Percentiles rank a stretch among this genome's conserved stretches.
phyloP scores from a whole-genome alignment of 2,113 vertebrate genomes.

The Garra rufa region DNA sequence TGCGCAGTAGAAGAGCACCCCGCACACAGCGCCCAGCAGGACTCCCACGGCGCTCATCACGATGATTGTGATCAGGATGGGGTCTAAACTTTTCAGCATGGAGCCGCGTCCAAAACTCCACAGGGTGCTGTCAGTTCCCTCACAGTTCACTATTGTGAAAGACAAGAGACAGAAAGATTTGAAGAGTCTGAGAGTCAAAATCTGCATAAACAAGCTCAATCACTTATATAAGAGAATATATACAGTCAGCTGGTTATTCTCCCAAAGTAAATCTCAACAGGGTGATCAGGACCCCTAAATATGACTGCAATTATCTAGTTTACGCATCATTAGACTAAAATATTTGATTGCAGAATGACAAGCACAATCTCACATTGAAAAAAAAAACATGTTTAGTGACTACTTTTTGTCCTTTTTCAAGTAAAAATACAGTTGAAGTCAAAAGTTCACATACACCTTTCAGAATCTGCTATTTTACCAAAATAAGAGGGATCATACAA shows the following conservation, averaged over 20 bases:
- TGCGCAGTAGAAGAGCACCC: conserved; percentile 93
- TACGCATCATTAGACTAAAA: too few relatives aligned
- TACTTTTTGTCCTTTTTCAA: too few relatives aligned
- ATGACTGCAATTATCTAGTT: too few relatives aligned
- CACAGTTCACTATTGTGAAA: conserved; percentile 39
- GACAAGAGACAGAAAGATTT: background rate
- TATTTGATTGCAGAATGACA: too few relatives aligned
- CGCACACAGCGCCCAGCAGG: conserved; percentile 93
- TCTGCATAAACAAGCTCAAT: background rate
- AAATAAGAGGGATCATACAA: too few relatives aligned
- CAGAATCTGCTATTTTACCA: too few relatives aligned
- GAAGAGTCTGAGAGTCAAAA: background rate
- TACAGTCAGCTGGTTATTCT: background rate
- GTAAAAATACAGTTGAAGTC: too few relatives aligned
- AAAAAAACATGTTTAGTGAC: too few relatives aligned
- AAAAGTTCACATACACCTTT: too few relatives aligned
- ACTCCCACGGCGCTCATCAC: conserved; percentile 97
- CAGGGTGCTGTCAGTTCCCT: background rate
- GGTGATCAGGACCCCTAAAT: too few relatives aligned
- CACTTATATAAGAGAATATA: background rate
- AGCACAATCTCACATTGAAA: too few relatives aligned
- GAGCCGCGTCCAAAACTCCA: conserved; percentile 47
- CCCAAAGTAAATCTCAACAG: background rate
- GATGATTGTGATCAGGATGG: conserved; percentile 98
- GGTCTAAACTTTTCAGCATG: conserved; percentile 93